Conservation (phyloP, 2,113 vertebrate species). For the Ahaetulla prasina region DNA sequence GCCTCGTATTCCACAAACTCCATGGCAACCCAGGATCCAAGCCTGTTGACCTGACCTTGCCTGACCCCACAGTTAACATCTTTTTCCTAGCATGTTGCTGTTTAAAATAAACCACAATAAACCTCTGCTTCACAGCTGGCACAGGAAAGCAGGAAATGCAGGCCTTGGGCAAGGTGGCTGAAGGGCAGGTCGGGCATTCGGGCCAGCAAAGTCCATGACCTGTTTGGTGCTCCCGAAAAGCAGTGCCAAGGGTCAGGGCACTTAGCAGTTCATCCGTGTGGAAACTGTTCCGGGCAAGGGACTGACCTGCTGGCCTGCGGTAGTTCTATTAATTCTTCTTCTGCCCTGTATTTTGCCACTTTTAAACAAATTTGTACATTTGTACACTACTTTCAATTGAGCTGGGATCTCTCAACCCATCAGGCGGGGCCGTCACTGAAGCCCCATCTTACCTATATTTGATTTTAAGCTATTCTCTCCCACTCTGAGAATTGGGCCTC, state of each 20-base stretch:
- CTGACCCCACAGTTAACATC: conserved; percentile 28
- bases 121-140: neutral
- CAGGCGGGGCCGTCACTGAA: too few relatives aligned
- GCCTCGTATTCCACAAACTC: conserved; percentile 55
- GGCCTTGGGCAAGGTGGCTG: neutral
- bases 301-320: neutral
- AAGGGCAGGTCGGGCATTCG: fast-evolving
- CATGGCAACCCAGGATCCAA: conserved; percentile 46
- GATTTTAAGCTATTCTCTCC: neutral
- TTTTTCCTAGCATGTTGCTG: conserved; percentile 23
- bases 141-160: neutral
- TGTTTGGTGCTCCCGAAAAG: neutral
- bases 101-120: neutral
- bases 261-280: neutral
- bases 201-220: neutral
- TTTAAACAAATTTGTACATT: neutral
- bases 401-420: neutral
- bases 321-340: neutral
- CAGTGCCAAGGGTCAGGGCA: neutral
- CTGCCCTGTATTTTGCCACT: neutral
- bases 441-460: neutral
- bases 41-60: conserved; percentile 40
- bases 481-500: neutral
- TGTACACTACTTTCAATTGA: neutral
- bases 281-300: neutral